phyloP scores from a whole-genome alignment of 2,797 vertebrate species.

The Sebastes diploproa region DNA sequence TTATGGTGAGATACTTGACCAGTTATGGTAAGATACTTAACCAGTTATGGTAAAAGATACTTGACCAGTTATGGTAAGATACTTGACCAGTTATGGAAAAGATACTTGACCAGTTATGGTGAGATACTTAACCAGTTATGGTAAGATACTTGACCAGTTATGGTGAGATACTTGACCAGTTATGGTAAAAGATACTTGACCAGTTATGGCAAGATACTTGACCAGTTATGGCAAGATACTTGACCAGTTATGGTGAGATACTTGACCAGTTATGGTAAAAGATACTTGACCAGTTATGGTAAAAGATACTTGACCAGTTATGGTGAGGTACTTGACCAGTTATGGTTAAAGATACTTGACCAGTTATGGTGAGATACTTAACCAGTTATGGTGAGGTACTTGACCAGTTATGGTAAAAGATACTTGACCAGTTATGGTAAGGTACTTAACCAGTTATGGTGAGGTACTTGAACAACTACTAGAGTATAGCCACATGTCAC shows the following conservation, averaged over 20 bases:
- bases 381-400: too few species aligned
- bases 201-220: slow-evolving; percentile 1
- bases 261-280: neutral
- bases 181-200: fast-evolving
- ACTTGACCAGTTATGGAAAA: too few species aligned
- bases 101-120: slow-evolving; percentile 3
- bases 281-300: too few species aligned
- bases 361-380: neutral
- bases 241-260: slow-evolving; percentile 7
- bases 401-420: fast-evolving
- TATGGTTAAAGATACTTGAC: neutral
- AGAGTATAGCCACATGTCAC: neutral
- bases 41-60: fast-evolving
- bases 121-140: neutral
- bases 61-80: too few species aligned
- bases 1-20: fast-evolving
- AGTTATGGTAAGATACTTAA: fast-evolving
- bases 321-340: fast-evolving
- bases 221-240: neutral
- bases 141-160: neutral
- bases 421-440: neutral
- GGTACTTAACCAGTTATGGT: too few species aligned
- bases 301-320: neutral
- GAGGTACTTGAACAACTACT: neutral
- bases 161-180: too few species aligned